Base-by-base conservation (phyloP, 1,140 invertebrate genomes). In the Euura saliciscinereae region DNA sequence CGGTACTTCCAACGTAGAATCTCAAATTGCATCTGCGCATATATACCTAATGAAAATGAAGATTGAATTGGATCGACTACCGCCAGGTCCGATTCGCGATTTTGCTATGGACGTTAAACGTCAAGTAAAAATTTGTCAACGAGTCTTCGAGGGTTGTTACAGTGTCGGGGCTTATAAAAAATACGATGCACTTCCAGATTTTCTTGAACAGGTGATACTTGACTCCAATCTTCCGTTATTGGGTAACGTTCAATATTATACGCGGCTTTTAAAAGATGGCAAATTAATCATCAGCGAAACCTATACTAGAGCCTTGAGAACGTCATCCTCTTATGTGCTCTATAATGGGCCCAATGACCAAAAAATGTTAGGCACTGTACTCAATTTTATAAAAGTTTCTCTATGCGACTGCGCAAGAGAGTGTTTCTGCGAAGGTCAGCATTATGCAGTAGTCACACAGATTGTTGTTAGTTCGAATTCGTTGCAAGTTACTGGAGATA, bases 1-100 rank as follows among this genome's bases (percentile, higher is more conserved):
- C 66, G 76, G 79, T 42, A 78, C 77, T 28, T 51, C 64, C 8
- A 73, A 78, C 64, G 75, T 80, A 64, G 75, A 78, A 45, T 69
- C 75, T 8, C 78, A 78, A 76, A 74, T 76, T 7, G 71, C 68
- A 8, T 71, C 11, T 45, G 65, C 69, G 1, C 76, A 80, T 73
- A 67, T 45, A 43, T 72, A 77, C 8, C 71, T 76, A 11, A 66
- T 80, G 10, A 74, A 69, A 70, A 77, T 80, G 74, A 68, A 67
- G 44, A 43, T 42, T 28, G 68, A 69, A 43, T 43, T 75, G n/a
- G 64, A 76, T 11, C 2, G 69, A 28, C 43, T 76, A 73, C 72
- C 75, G 13, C 64, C 72, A 65, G 75, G 71, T 5, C 44, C 59
- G 13, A 68, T 75, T 46, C n/a, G 44, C 4, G 66, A 75, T 75